Conservation (phyloP, 2,888 invertebrate genomes). For the Deladenus siricidicola region DNA sequence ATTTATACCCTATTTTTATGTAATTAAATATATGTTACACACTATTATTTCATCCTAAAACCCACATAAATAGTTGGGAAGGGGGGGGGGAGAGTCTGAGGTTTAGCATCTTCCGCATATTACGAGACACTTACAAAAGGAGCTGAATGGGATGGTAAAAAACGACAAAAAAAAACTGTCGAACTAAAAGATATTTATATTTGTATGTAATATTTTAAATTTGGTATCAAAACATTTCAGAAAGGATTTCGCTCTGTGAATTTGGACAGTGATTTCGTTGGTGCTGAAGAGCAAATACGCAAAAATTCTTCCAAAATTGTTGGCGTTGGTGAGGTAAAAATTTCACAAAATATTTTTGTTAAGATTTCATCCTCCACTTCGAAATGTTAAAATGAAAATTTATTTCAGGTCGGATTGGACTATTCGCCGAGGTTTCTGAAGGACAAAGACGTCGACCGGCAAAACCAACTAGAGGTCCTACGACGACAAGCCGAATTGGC, state of each 20-base stretch:
- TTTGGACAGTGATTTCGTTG: constrained; percentile 48
- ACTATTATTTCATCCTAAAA: no score
- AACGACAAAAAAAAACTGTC: no score
- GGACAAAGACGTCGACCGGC: constrained; percentile 52
- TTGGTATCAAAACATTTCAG: constrained; percentile 18
- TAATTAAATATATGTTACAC: no score
- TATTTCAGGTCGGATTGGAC: constrained; percentile 55
- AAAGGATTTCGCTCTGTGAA: constrained; percentile 12
- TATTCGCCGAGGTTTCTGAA: constrained; percentile 54
- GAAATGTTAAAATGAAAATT: not conserved
- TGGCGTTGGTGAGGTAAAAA: constrained; percentile 55
- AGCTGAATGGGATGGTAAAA: no score
- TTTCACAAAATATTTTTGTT: not conserved
- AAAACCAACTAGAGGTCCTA: constrained; percentile 54
- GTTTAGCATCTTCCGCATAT: no score
- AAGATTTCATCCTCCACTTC: not conserved
- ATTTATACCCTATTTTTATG: no score
- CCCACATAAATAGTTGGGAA: no score
- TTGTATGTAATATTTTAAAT: not conserved
- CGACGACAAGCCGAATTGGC: constrained; percentile 52
- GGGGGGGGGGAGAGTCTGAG: no score
- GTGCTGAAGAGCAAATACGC: constrained; percentile 51
- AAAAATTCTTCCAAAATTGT: constrained; percentile 48
- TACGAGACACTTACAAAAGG: no score
- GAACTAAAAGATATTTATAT: no score